Conservation (phyloP, 2,113 vertebrate genomes). For the Stegostoma tigrinum region DNA sequence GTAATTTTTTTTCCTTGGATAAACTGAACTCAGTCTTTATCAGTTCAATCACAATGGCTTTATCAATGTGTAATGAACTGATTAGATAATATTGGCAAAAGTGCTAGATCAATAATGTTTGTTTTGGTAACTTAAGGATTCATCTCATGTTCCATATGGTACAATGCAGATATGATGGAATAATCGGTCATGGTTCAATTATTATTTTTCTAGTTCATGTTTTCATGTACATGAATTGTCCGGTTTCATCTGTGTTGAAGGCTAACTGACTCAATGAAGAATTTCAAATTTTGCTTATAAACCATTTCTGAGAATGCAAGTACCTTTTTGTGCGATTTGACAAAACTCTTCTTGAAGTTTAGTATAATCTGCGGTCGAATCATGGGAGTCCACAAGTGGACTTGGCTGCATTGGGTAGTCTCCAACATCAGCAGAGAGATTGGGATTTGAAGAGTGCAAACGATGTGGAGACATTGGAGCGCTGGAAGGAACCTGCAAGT, state of each 20-base stretch:
- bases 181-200: neutral
- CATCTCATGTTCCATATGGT: neutral
- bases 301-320: neutral
- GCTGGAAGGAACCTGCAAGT: constrained; percentile 80
- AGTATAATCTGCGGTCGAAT: constrained; percentile 81
- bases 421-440: constrained; percentile 83
- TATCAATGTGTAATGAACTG: neutral
- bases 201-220: too few relatives aligned
- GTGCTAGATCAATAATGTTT: neutral
- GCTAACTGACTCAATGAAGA: neutral
- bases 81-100: neutral
- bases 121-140: neutral
- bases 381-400: constrained; percentile 72
- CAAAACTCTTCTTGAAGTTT: constrained; percentile 98
- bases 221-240: neutral
- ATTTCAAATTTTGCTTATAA: neutral
- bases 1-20: neutral
- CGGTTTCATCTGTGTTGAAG: neutral
- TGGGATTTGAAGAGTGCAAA: constrained; percentile 94
- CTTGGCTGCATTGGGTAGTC: constrained; percentile 79
- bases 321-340: constrained; percentile 94
- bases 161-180: neutral
- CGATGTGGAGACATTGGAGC: constrained; percentile 84
- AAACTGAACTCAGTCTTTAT: neutral
- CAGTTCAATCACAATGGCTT: neutral